Evolutionary conservation across 2,888 invertebrate species (phyloP).

Genomic region (Sericinus montela): DNA sequence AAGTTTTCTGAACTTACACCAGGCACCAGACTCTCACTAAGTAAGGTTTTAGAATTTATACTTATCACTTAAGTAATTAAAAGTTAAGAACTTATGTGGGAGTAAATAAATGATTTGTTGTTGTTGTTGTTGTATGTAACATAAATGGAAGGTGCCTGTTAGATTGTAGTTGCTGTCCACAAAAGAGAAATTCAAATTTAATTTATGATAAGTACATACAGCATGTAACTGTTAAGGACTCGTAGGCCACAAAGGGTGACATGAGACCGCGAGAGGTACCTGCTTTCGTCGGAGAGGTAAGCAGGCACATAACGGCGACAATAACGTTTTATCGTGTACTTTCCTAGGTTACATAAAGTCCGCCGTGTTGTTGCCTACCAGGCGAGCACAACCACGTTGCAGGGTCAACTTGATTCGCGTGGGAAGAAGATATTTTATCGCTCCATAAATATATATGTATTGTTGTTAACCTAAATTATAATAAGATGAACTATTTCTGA

Average conservation of each 20-base stretch:
- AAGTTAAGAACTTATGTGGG: too few species aligned
- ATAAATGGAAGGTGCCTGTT: too few species aligned
- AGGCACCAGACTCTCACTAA: too few species aligned
- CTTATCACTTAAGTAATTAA: too few species aligned
- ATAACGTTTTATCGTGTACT: conserved; percentile 47
- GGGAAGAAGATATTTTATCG: conserved; percentile 35
- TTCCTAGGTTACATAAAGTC: conserved; percentile 38
- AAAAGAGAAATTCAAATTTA: too few species aligned
- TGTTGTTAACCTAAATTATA: too few species aligned
- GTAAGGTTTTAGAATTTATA: too few species aligned
- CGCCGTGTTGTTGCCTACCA: conserved; percentile 37
- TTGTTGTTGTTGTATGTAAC: too few species aligned
- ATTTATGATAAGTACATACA: background rate
- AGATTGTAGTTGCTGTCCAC: too few species aligned
- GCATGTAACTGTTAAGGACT: conserved; percentile 25
- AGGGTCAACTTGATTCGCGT: conserved; percentile 45
- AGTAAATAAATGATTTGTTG: too few species aligned
- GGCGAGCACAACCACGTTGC: conserved; percentile 32
- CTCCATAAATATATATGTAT: background rate
- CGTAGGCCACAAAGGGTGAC: conserved; percentile 33
- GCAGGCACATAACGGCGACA: conserved; percentile 52
- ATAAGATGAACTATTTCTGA: too few species aligned
- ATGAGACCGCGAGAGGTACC: conserved; percentile 21
- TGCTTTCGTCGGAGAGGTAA: conserved; percentile 18
- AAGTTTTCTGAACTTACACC: too few species aligned